Base-by-base conservation (phyloP, 2,797 vertebrate genomes). In the Macropus fuliginosus region DNA sequence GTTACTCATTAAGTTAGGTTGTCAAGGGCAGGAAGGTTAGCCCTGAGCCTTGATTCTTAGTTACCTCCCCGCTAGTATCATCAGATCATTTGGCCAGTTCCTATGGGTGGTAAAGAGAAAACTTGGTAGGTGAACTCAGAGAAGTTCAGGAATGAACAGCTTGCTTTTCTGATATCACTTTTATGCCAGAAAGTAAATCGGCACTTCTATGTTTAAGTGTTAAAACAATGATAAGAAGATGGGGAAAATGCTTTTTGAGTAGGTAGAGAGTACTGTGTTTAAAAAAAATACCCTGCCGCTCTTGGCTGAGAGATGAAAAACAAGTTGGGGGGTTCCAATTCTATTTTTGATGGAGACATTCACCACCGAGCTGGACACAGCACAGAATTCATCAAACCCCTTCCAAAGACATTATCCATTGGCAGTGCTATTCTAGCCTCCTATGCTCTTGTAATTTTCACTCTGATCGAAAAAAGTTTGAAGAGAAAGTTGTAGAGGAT, bases 311-410 rank as follows among this genome's bases (percentile, higher is more conserved):
- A 14, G 91, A 59, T 92, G 34, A 93, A 95, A 50, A 59, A 54
- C 14, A 92, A 40, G 2, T 66, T 91, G 66, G 66, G 54, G 91
- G 62, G 50, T 31, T 93, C 87, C 90, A 81, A 46, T 24, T 90
- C 93, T 95, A 91, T 21, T 94, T 94, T 92, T 46, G 91, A 90
- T 81, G 56, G 40, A 87, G 94, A 66, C 40, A 24, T 8, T 92
- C 93, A 81, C 9, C n/a, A 57, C 52, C 2, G 9, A 87, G 40
- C 74, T 87, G 74, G 40, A 87, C 40, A 27, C 24, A 28, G 74
- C 50, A 50, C 74, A 87, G 74, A 87, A 87, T 87, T 50, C 74
- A 50, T 87, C 40, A 87, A 87, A 87, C 21, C 12, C 28, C n/a
- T 46, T 14, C 54, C 46, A 9, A 93, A 91, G 52, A 91, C 95